A percentile compares a stretch with the other conserved stretches of the same genome.
Evolutionary conservation across 2,888 invertebrate species (phyloP).

Genomic region (Chloroclysta siterata): DNA sequence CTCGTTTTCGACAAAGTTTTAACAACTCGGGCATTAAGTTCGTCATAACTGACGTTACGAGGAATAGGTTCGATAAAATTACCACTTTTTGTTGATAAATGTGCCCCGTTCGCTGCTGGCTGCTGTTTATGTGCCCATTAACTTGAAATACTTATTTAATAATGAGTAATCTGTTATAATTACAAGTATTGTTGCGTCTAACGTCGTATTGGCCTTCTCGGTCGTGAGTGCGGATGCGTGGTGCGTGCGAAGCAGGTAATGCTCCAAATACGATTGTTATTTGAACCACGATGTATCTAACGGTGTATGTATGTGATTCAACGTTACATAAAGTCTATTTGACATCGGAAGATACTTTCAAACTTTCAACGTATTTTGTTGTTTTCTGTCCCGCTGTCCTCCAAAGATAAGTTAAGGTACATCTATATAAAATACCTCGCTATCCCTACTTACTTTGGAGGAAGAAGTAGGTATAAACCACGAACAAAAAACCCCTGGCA

Average conservation of each 20-base stretch:
- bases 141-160: conserved; percentile 79
- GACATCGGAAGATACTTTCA: not conserved
- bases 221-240: conserved; percentile 11
- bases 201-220: conserved; percentile 29
- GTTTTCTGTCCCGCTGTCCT: not conserved
- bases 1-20: conserved; percentile 57
- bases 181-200: conserved; percentile 68
- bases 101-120: conserved; percentile 61
- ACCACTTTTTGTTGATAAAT: conserved; percentile 82
- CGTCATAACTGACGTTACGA: conserved; percentile 65
- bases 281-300: not conserved
- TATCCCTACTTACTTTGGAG: not conserved
- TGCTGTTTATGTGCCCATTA: conserved; percentile 82
- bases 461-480: not conserved
- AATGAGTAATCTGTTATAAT: conserved; percentile 79
- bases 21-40: conserved; percentile 61
- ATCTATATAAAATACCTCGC: not conserved
- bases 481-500: not conserved
- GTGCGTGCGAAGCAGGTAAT: conserved; percentile 17
- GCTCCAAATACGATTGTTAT: conserved; percentile 6
- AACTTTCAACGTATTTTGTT: not conserved
- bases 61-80: conserved; percentile 75
- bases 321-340: too few relatives aligned
- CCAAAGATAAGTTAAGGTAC: not conserved
- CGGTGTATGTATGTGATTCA: too few relatives aligned